phyloP scores from a whole-genome alignment of 2,888 invertebrate species.

The Phaedon cochleariae region DNA sequence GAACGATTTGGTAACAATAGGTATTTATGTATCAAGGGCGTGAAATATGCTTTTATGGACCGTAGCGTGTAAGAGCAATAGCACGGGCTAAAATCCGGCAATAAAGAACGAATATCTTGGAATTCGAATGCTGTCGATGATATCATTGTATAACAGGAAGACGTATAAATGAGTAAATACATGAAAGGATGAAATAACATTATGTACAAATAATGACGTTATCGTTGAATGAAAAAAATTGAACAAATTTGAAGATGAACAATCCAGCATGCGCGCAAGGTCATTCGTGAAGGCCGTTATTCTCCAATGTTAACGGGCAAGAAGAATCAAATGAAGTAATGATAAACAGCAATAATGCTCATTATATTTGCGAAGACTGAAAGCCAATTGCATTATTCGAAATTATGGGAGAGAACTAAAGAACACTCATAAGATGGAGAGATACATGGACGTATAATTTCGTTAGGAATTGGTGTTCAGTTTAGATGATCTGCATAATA shows the following conservation, averaged over 20 bases:
- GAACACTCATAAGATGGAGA: neutral
- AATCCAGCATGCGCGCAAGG: conserved; percentile 21
- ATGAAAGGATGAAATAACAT: no score
- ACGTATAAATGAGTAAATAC: conserved; percentile 6
- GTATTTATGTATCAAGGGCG: no score
- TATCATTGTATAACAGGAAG: neutral
- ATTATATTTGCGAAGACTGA: conserved; percentile 14
- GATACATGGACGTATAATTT: neutral
- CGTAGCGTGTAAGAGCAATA: no score
- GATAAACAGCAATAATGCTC: conserved; percentile 17
- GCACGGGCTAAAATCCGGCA: no score
- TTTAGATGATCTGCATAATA: neutral
- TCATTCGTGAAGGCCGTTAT: conserved; percentile 16
- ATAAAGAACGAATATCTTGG: no score
- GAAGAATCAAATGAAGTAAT: conserved; percentile 20
- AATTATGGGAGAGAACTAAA: neutral
- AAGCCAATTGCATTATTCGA: conserved; percentile 4
- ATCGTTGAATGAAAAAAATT: conserved; percentile 8
- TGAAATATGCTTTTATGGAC: no score
- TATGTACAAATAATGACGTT: conserved; percentile 10
- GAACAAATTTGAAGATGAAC: conserved; percentile 22
- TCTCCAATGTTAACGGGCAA: conserved; percentile 11
- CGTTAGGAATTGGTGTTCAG: neutral
- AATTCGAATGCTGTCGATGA: conserved; percentile 2
- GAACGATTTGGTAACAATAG: no score